These are phyloP conservation scores for Poecile montanus DNA, from an alignment of 2,797 vertebrate genomes.

Conservation along the genomic window DNA sequence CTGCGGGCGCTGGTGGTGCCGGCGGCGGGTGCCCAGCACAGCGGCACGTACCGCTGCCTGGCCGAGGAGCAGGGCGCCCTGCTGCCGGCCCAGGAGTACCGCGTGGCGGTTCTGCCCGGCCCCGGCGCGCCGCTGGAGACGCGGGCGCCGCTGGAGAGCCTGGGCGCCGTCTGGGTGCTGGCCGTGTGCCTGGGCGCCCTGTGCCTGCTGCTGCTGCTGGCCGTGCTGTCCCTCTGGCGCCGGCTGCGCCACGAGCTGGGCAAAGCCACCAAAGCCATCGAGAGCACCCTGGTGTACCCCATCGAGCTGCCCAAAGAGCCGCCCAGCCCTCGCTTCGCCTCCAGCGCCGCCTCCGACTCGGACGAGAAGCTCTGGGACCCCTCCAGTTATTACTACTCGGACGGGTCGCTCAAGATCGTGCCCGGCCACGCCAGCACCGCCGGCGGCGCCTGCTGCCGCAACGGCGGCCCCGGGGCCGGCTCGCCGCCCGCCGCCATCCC, in stretches of 20 bases:
- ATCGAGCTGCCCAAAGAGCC: slow-evolving; percentile 93
- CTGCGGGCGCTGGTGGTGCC: slow-evolving; percentile 84
- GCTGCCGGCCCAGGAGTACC: slow-evolving; percentile 86
- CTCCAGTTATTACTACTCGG: slow-evolving; percentile 93
- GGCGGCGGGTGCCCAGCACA: slow-evolving; percentile 75
- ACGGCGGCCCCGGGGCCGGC: neutral
- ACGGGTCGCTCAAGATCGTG: slow-evolving; percentile 95
- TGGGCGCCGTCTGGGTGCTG: slow-evolving; percentile 91
- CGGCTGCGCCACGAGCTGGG: slow-evolving; percentile 88
- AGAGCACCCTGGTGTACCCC: slow-evolving; percentile 93
- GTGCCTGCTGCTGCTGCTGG: slow-evolving; percentile 87
- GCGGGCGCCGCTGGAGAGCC: slow-evolving; percentile 86
- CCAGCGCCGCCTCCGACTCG: slow-evolving; percentile 86
- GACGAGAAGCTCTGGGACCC: slow-evolving; percentile 98
- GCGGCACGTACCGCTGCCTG: slow-evolving; percentile 87
- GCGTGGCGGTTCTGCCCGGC: slow-evolving; percentile 85
- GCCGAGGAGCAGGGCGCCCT: slow-evolving; percentile 89
- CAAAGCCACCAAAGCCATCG: slow-evolving; percentile 87
- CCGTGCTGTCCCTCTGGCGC: slow-evolving; percentile 87
- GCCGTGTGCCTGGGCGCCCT: slow-evolving; percentile 89
- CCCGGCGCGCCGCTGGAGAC: slow-evolving; percentile 86
- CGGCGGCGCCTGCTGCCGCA: slow-evolving; percentile 73
- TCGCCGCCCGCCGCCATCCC: slow-evolving; percentile 5
- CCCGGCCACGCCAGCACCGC: slow-evolving; percentile 85
- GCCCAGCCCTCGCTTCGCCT: slow-evolving; percentile 83